phyloP scores from a whole-genome alignment of 1,140 invertebrate species.

The Scaptomyza graminum region DNA sequence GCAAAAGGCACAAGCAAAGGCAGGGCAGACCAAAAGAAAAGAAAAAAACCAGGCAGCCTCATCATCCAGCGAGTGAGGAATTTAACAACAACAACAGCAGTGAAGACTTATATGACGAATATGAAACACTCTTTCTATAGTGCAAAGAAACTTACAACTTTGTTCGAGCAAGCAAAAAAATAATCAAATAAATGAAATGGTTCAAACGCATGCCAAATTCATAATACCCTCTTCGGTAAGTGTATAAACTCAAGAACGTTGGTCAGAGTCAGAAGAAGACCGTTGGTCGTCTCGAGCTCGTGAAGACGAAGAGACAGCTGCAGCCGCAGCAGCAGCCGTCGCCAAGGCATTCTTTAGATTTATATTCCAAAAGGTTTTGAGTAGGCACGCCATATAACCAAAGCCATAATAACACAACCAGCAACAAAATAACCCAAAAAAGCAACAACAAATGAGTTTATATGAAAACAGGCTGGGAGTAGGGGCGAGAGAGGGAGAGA shows the following conservation, averaged over 20 bases:
- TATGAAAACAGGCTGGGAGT: constrained; percentile 38
- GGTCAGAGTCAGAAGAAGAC: background rate
- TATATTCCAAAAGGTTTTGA: constrained; percentile 75
- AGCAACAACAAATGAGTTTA: constrained; percentile 32
- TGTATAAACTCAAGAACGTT: background rate
- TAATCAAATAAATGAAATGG: no score
- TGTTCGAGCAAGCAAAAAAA: no score
- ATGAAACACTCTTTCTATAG: background rate
- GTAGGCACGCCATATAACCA: constrained; percentile 58
- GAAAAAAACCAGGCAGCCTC: constrained; percentile 44
- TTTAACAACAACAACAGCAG: constrained; percentile 46
- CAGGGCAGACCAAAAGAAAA: constrained; percentile 9
- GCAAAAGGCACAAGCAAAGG: constrained; percentile 8
- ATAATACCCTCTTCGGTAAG: background rate
- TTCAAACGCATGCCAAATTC: no score
- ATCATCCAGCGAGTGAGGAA: constrained; percentile 52
- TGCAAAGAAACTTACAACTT: no score
- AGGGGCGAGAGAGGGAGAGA: constrained; percentile 20
- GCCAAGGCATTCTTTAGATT: constrained; percentile 76
- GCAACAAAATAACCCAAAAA: constrained; percentile 37
- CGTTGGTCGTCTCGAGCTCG: constrained; percentile 1
- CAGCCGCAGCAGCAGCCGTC: constrained; percentile 37
- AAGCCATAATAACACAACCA: constrained; percentile 39
- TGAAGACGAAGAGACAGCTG: constrained; percentile 14
- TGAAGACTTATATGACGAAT: background rate